phyloP scores from a whole-genome alignment of 2,113 vertebrate genomes.

The Psettodes erumei region DNA sequence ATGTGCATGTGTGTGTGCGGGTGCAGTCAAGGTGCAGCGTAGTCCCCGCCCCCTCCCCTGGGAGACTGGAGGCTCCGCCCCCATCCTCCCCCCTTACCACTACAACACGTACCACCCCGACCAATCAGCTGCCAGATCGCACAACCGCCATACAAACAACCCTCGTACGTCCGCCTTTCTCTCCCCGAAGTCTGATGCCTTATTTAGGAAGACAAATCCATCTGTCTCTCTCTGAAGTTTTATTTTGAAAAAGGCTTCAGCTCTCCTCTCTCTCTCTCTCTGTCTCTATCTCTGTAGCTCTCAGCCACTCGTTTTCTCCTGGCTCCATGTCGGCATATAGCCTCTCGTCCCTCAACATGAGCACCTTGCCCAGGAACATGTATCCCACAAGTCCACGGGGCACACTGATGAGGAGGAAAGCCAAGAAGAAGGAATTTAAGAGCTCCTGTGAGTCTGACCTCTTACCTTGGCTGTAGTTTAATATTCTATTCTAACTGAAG shows the following conservation, averaged over 20 bases:
- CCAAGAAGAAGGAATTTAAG: conserved; percentile 99
- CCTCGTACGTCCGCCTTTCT: conserved; percentile 66
- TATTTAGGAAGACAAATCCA: not conserved
- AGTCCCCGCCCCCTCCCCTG: conserved; percentile 90
- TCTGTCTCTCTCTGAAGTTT: not conserved
- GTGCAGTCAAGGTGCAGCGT: conserved; percentile 95
- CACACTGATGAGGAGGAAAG: conserved; percentile 94
- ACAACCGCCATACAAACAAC: conserved; percentile 78
- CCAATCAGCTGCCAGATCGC: conserved; percentile 74
- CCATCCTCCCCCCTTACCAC: conserved; percentile 88
- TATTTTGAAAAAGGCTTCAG: not conserved
- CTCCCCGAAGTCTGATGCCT: conserved; percentile 11
- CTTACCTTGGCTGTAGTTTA: not conserved
- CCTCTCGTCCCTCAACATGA: conserved; percentile 97
- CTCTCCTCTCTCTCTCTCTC: not conserved
- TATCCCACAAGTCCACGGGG: conserved; percentile 96
- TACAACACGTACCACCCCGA: conserved; percentile 91
- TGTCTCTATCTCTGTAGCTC: conserved; percentile 77
- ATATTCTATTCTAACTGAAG: not conserved
- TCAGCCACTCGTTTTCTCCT: conserved; percentile 97
- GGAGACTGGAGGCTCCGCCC: conserved; percentile 88
- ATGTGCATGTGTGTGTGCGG: conserved; percentile 77
- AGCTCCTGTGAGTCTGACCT: conserved; percentile 90
- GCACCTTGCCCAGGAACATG: conserved; percentile 94
- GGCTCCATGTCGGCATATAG: conserved; percentile 99